Conservation (phyloP, 2,113 vertebrate genomes). For the Cnemophilus loriae region DNA sequence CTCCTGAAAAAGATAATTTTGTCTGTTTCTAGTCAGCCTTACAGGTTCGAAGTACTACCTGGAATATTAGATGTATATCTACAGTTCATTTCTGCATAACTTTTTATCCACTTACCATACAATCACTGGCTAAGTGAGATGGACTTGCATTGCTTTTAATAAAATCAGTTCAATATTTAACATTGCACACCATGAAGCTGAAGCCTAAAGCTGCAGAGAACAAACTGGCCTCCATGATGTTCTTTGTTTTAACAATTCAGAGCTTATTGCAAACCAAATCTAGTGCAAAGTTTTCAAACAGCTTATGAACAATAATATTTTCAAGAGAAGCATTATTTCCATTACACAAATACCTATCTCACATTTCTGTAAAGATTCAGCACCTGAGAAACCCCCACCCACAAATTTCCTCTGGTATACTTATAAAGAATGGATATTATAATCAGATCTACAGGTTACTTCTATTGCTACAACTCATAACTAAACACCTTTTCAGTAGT, state of each 20-base stretch:
- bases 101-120: neutral
- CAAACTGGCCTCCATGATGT: neutral
- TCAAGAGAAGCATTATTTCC: neutral
- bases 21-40: neutral
- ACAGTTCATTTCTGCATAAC: neutral
- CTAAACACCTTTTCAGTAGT: neutral
- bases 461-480: neutral
- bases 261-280: neutral
- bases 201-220: neutral
- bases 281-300: neutral
- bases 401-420: neutral
- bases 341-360: neutral
- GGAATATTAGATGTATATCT: neutral
- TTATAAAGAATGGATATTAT: neutral
- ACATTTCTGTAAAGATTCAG: neutral
- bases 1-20: neutral
- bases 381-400: neutral
- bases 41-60: neutral
- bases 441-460: neutral
- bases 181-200: neutral
- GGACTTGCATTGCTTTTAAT: neutral
- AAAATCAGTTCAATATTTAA: neutral
- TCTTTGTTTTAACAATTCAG: neutral
- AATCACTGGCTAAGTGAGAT: neutral
- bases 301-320: neutral